Evolutionary conservation across 2,888 invertebrate genomes (phyloP).

Genomic region (Capitulum mitella): DNA sequence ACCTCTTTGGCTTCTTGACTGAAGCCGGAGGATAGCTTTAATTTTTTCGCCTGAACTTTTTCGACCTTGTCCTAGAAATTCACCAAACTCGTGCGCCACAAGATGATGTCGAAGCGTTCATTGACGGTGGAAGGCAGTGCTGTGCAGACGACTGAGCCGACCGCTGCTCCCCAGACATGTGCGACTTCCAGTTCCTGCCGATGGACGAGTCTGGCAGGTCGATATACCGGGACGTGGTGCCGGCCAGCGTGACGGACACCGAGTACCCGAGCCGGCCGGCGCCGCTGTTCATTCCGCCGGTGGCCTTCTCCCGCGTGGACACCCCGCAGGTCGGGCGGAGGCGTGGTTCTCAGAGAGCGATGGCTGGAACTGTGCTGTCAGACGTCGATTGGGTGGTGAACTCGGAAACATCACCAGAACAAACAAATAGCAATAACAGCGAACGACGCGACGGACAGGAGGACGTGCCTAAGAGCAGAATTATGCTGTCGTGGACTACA

Average conservation of each 20-base stretch:
- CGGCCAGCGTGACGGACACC: slow-evolving; percentile 39
- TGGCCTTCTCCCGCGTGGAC: slow-evolving; percentile 69
- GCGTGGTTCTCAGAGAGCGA: too few species aligned
- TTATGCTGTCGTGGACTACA: too few species aligned
- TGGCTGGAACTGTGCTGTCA: too few species aligned
- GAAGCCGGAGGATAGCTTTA: not conserved
- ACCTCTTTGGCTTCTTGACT: too few species aligned
- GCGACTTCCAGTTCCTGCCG: slow-evolving; percentile 89
- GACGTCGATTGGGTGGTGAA: too few species aligned
- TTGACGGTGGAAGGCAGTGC: not conserved
- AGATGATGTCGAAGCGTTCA: not conserved
- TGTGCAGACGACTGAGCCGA: not conserved
- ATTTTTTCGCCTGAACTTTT: not conserved
- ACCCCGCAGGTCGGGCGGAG: slow-evolving; percentile 44
- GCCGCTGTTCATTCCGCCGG: slow-evolving; percentile 64
- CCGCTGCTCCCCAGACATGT: slow-evolving; percentile 56
- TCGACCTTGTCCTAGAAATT: not conserved
- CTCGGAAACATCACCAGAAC: too few species aligned
- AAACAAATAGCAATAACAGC: too few species aligned
- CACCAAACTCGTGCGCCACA: not conserved
- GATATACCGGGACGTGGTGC: slow-evolving; percentile 35
- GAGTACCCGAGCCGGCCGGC: slow-evolving; percentile 54
- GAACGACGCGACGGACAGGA: too few species aligned
- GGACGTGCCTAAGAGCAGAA: too few species aligned
- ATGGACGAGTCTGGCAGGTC: slow-evolving; percentile 44